Conservation (phyloP, 1,140 invertebrate species). For the Leptopilina boulardi region DNA sequence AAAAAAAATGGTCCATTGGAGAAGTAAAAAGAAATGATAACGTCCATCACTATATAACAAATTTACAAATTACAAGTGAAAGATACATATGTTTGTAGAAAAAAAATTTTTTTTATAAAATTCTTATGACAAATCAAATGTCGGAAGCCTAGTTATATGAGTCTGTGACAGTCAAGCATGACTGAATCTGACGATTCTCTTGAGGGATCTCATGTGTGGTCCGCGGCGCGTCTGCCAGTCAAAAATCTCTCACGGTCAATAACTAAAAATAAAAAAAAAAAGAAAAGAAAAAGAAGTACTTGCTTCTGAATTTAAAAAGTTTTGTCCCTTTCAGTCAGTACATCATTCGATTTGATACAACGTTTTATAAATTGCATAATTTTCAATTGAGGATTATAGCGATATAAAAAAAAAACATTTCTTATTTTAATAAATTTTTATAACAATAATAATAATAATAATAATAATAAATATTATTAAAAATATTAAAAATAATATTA, state of each 20-base stretch:
- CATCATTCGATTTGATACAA: not conserved
- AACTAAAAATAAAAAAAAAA: slow-evolving; percentile 34
- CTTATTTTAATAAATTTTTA: not conserved
- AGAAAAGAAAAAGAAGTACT: no score
- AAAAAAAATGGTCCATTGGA: no score
- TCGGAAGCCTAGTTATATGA: slow-evolving; percentile 19
- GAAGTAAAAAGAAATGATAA: no score
- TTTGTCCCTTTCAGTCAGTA: not conserved
- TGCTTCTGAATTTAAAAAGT: not conserved
- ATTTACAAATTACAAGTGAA: no score
- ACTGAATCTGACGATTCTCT: not conserved
- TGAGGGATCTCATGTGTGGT: slow-evolving; percentile 11
- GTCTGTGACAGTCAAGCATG: slow-evolving; percentile 32
- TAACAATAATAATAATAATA: no score
- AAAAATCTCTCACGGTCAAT: slow-evolving; percentile 32
- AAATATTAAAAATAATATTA: not conserved
- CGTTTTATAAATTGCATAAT: not conserved
- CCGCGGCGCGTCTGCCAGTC: slow-evolving; percentile 25
- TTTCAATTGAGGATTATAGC: no score
- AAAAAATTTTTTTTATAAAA: not conserved
- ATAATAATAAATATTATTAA: not conserved
- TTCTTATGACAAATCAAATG: not conserved
- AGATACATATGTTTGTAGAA: not conserved
- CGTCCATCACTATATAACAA: no score
- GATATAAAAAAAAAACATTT: not conserved